These are phyloP conservation scores for Ianthella basta DNA, from an alignment of 37 sponge, comb jelly and placozoan genomes.

Conservation along the genomic window DNA sequence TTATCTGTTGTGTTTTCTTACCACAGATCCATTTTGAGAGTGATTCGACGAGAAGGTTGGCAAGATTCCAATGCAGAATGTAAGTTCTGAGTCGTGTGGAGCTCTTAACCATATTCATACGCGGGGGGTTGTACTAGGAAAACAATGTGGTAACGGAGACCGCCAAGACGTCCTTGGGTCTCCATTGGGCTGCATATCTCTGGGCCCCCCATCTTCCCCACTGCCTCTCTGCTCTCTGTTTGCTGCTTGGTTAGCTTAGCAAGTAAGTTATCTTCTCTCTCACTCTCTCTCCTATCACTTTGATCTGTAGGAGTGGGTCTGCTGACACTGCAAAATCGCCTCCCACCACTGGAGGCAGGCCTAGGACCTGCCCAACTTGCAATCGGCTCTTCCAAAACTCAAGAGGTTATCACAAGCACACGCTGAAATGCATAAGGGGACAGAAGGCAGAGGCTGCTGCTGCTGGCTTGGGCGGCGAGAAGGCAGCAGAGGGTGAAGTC, in stretches of 20 bases:
- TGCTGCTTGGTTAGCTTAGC: too few species aligned
- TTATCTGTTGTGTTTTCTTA: background rate
- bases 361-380: conserved; percentile 18
- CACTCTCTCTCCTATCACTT: background rate
- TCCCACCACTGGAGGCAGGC: background rate
- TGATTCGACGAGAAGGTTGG: background rate
- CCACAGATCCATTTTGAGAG: background rate
- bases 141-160: background rate
- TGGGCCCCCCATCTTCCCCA: too few species aligned
- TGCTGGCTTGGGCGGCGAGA: background rate
- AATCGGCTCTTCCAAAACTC: conserved; percentile 26
- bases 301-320: background rate
- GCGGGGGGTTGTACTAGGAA: conserved; percentile 1
- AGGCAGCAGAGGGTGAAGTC: background rate
- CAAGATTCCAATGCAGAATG: conserved; percentile 27
- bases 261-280: background rate
- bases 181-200: too few species aligned
- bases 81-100: background rate
- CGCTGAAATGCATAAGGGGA: background rate
- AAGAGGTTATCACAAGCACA: conserved; percentile 32
- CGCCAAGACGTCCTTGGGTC: too few species aligned
- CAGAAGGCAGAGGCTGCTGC: conserved; percentile 5
- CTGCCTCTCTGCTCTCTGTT: too few species aligned
- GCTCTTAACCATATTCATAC: conserved; percentile 36
- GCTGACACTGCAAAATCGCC: background rate